Evolutionary conservation across 2,113 vertebrate species (phyloP), one percentile per base, ranked within the genome.

Genomic region (Chitala chitala): DNA sequence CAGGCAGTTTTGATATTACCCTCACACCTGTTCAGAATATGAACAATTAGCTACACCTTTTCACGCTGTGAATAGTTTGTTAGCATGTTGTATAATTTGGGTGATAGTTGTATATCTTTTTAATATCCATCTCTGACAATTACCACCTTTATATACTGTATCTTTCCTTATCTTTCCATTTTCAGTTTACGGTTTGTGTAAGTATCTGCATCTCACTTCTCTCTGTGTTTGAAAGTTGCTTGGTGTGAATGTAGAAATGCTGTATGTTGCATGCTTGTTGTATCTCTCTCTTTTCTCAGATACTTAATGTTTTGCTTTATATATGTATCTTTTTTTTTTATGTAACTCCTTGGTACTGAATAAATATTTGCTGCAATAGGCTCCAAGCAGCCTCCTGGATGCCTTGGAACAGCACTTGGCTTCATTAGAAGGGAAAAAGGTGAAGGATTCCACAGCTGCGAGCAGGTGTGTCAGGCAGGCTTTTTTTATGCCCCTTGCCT

Each of bases 401-500:
- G 95, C 95, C 84, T 88, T 98, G 88, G 95, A 97, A 86, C 95
- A 97, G 73, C 95, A 98, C 87, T 90, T 98, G 89, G 95, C 93
- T 86, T 98, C 95, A 81, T 90, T 98, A 81, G 95, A 98, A 87
- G 95, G 95, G 79, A 98, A 98, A 88, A 98, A 98, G 90, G 95
- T 96, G 69, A 98, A 98, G 91, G 95, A 96, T 81, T 96, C 94
- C 9, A 96, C 95, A 75, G 94, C 94, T 79, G 94, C 94, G 79
- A 98, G 94, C 95, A 96, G 95, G 95, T 95, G 87, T 71, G 2
- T 63, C 59, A 3, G 3, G 59, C 59, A 69, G 66, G 42, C 44
- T 12, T 33, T 36, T 8, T 61, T 38, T n/a, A 2, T 63, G 0
- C n/a, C 59, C n/a, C 5, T 12, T 46, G 6, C 38, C 17, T 63